Percentiles rank a stretch among this genome's conserved stretches.
phyloP scores from a whole-genome alignment of 1,140 invertebrate species.

The Mya arenaria region DNA sequence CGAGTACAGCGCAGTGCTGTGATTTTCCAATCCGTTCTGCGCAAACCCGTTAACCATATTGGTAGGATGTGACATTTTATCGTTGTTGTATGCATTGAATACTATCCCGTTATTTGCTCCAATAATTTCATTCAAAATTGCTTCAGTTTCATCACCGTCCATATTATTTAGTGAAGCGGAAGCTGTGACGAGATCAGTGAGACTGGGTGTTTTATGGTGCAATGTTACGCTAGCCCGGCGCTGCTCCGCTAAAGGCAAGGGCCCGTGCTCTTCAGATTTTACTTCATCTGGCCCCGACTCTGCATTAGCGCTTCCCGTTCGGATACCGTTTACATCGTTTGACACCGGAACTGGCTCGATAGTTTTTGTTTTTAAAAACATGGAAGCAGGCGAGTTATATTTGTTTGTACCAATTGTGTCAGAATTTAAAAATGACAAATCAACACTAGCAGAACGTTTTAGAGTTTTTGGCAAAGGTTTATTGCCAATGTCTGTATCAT shows the following conservation, averaged over 20 bases:
- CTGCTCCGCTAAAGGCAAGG: constrained; percentile 25
- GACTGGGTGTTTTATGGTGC: constrained; percentile 26
- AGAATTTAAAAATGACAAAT: constrained; percentile 32
- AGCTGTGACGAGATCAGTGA: background rate
- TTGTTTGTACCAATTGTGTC: constrained; percentile 10
- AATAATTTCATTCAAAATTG: background rate
- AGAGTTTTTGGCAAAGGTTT: constrained; percentile 19
- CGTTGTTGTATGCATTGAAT: too few relatives aligned
- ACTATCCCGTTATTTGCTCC: background rate
- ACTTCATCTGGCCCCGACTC: background rate
- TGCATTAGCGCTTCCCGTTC: background rate
- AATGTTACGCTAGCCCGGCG: constrained; percentile 33
- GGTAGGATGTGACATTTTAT: background rate
- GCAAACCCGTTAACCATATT: background rate
- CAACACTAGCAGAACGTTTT: constrained; percentile 5
- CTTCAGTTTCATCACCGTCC: background rate
- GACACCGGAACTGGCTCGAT: constrained; percentile 19
- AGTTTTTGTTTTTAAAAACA: constrained; percentile 29
- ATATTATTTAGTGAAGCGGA: background rate
- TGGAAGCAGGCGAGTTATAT: constrained; percentile 13
- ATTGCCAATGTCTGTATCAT: constrained; percentile 9
- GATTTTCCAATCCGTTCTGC: background rate
- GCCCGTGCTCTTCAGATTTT: background rate
- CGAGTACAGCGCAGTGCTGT: too few relatives aligned
- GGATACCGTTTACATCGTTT: background rate